Evolutionary conservation across 35 echinoderm and acorn worm genomes (phyloP), one percentile per base, ranked within the genome.

Genomic region (Anneissia japonica): DNA sequence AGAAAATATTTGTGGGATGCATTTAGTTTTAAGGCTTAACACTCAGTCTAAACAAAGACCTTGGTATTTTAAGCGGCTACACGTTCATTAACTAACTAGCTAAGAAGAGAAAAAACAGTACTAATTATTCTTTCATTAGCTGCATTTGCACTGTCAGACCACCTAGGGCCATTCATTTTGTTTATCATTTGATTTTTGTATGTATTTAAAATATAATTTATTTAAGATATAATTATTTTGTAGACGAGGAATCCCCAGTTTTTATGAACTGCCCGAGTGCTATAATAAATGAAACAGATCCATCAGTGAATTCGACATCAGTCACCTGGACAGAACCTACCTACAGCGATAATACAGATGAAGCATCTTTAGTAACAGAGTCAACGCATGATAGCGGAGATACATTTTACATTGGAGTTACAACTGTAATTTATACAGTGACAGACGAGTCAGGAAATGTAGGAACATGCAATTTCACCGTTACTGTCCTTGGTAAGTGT

Each of bases 401-500:
- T 41, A 35, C 75, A 33, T 89, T 89, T 76, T 64, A 34, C 33
- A 34, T 89, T 1, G 87, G 87, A 1, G 75, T 36, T 38, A 32
- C 43, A 16, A 72, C 81, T 16, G 87, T 89, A 32, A 35, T 30
- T 21, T 89, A 89, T 34, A 74, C 40, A 17, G 41, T 43, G 46
- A 81, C 73, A 77, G 87, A 89, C 75, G 72, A 41, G 9, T 39
- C 51, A 37, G 87, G 87, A 39, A 81, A 89, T 37, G 36, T 39
- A 76, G 79, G 34, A 28, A 72, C 40, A 19, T 89, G 87, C 31
- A 83, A 30, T 16, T 89, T 89, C 36, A 89, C 77, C 45, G 87
- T 89, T 23, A 89, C 87, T 31, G 79, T 89, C 14, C 74, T 37
- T 40, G 79, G 87, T 89, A 45, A 32, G 87, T 73, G 9, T 64